Base-by-base conservation (phyloP, 2,888 invertebrate genomes). In the Anoplius nigerrimus region DNA sequence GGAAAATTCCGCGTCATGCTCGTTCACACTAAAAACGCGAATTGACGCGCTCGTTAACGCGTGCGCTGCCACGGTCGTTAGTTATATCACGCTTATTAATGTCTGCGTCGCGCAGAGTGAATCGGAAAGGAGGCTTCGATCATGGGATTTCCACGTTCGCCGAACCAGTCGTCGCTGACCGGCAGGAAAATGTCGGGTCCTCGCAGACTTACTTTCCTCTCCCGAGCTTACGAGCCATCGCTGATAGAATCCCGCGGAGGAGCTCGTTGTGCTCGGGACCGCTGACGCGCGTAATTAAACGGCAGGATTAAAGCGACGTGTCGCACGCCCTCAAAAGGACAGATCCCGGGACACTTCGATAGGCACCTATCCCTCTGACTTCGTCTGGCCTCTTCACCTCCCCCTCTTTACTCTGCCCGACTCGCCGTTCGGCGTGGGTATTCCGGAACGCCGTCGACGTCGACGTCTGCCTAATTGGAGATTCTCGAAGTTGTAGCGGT, bases 401-500 rank as follows among this genome's bases (percentile, higher is more conserved):
- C 48, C 61, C 69, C 68, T n/a, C 67, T 57, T 45, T 56, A 65
- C 69, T 70, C 70, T 62, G 67, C 69, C 46, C 66, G 53, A 27
- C 51, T 61, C 57, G 24, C 43, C 51, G 21, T 56, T 56, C 43
- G 21, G 20, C 56, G 43, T 42, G 48, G 51, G 60, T 21, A 18
- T 62, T 59, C 62, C 66, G 56, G 54, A 22, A 5, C 71, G 70
- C 53, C 53, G 52, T 57, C 62, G 62, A 56, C 48, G 48, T 24
- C 53, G 70, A 64, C 74, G 79, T 71, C 64, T 34, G 78, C 73
- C 78, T 85, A 86, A 85, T 85, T 85, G 84, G 79, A 84, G 84
- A 84, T 85, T 83, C 81, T 75, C 81, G 77, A 84, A 85, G 82
- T 84, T 85, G 78, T 62, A 48, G 1, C 43, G 77, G 48, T 8